Evolutionary conservation across 2,113 vertebrate genomes (phyloP).

Genomic region (Pangasianodon gigas): DNA sequence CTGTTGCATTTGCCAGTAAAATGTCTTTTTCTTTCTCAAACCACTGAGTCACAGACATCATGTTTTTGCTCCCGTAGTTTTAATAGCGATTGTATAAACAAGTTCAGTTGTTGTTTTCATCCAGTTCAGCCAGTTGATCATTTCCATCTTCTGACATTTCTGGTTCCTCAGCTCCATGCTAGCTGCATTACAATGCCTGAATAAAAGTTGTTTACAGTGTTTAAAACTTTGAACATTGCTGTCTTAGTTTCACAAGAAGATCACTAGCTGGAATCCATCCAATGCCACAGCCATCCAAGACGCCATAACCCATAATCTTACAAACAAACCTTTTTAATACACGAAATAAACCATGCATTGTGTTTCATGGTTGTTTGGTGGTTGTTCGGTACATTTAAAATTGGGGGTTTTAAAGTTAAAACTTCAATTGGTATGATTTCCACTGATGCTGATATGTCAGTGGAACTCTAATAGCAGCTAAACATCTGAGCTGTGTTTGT

Average conservation of each 20-base stretch:
- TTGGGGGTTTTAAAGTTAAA: not conserved
- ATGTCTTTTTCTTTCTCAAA: not conserved
- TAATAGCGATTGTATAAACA: not conserved
- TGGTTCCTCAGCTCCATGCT: not conserved
- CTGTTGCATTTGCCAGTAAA: not conserved
- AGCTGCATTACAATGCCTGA: not conserved
- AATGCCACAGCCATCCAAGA: not conserved
- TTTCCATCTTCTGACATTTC: not conserved
- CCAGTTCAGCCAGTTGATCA: not conserved
- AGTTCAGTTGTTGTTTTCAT: not conserved
- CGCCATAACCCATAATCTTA: not conserved
- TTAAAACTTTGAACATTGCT: not conserved
- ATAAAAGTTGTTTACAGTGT: not conserved
- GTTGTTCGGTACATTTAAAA: not conserved
- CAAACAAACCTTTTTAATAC: not conserved
- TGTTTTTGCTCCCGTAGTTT: not conserved
- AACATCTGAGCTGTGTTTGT: not conserved
- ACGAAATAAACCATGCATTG: not conserved
- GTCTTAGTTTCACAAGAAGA: not conserved
- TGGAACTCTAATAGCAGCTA: not conserved
- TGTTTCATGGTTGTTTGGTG: not conserved
- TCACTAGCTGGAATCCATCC: not conserved
- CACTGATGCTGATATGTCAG: not conserved
- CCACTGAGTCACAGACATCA: not conserved
- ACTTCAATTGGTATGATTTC: not conserved